Evolutionary conservation across 2,797 vertebrate species (phyloP).

Genomic region (Xiphorhynchus erythropygius): DNA sequence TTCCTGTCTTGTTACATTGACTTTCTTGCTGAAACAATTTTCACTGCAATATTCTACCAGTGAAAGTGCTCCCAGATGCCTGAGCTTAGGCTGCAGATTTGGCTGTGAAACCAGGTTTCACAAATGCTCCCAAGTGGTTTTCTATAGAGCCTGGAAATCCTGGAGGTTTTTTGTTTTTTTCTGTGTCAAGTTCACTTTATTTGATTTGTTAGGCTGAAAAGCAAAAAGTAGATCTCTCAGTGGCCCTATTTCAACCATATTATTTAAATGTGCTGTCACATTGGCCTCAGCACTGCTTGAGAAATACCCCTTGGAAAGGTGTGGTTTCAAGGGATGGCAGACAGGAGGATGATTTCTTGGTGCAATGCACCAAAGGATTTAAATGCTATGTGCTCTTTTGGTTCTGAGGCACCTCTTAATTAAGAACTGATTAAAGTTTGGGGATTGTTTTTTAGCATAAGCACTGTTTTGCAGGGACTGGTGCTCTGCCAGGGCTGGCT

Average conservation of each 20-base stretch:
- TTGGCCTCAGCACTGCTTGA: not conserved
- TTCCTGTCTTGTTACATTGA: not conserved
- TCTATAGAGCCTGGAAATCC: not conserved
- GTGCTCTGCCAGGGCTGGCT: not conserved
- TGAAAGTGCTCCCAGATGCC: not conserved
- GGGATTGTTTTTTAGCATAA: not conserved
- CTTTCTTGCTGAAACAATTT: slow-evolving; percentile 12
- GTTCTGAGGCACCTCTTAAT: not conserved
- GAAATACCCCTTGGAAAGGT: not conserved
- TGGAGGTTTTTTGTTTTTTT: not conserved
- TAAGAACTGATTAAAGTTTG: not conserved
- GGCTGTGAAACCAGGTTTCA: not conserved
- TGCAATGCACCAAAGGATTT: not conserved
- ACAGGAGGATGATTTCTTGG: not conserved
- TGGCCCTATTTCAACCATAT: not conserved
- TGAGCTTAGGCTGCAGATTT: not conserved
- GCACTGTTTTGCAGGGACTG: not conserved
- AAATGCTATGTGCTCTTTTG: not conserved
- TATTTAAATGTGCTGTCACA: not conserved
- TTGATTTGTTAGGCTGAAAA: not conserved
- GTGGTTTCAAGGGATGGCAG: not conserved
- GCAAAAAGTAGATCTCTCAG: not conserved
- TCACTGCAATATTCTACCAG: not conserved
- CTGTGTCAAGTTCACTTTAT: not conserved
- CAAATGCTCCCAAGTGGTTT: not conserved